Conservation (phyloP, 1,140 invertebrate genomes). For the Heliconius congener region DNA sequence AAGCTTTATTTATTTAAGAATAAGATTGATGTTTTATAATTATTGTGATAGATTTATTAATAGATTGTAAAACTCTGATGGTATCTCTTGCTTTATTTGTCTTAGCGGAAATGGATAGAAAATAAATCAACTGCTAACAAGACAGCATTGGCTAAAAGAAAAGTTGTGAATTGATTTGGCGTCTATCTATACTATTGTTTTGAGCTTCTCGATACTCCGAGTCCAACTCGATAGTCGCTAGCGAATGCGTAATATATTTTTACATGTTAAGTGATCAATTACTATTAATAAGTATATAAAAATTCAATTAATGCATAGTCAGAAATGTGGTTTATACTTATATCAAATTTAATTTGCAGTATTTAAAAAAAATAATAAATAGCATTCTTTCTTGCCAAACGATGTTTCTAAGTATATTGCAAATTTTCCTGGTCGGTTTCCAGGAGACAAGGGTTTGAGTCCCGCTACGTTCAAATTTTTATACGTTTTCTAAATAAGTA, state of each 20-base stretch:
- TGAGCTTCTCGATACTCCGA: not conserved
- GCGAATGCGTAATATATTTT: not conserved
- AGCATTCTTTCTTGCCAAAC: no score
- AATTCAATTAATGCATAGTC: no score
- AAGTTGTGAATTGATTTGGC: slow-evolving; percentile 30
- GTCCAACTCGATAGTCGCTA: not conserved
- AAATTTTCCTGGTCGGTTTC: no score
- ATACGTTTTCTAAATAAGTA: no score
- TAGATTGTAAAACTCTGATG: slow-evolving; percentile 28
- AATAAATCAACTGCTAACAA: slow-evolving; percentile 39
- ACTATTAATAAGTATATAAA: no score
- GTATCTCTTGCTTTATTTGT: slow-evolving; percentile 29
- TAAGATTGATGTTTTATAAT: slow-evolving; percentile 21
- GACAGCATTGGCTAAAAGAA: slow-evolving; percentile 37
- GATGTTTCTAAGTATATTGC: no score
- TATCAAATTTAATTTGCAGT: no score
- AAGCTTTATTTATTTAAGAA: slow-evolving; percentile 15
- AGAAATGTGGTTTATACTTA: no score
- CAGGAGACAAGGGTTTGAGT: no score
- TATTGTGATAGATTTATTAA: slow-evolving; percentile 29
- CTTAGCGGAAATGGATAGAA: slow-evolving; percentile 30
- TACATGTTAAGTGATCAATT: no score
- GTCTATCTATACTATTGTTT: not conserved
- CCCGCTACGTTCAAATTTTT: no score
- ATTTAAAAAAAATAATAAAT: no score